These are phyloP conservation scores for Solea senegalensis DNA, from an alignment of 2,113 vertebrate species.

Conservation along the genomic window DNA sequence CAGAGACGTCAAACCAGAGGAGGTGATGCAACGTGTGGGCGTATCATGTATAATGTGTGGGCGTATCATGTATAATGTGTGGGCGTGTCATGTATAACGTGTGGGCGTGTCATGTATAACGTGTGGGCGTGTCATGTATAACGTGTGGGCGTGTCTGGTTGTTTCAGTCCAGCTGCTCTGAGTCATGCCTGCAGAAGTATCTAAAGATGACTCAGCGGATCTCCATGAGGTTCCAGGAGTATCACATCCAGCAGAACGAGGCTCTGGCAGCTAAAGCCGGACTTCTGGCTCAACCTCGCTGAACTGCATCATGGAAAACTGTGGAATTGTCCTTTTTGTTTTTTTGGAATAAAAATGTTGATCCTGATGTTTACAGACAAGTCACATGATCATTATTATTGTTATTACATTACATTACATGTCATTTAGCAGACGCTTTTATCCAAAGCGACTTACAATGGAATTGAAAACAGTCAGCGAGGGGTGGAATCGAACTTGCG, in stretches of 20 bases:
- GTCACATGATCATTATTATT: no score
- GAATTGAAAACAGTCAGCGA: no score
- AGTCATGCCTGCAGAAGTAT: slow-evolving; percentile 97
- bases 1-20: slow-evolving; percentile 92
- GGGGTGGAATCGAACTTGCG: no score
- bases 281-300: slow-evolving; percentile 88
- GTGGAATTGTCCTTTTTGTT: neutral
- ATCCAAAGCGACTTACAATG: no score
- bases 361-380: neutral
- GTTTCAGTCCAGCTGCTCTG: slow-evolving; percentile 89
- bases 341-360: neutral
- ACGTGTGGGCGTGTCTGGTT: neutral
- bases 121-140: neutral
- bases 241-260: slow-evolving; percentile 99
- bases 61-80: no score
- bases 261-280: slow-evolving; percentile 96
- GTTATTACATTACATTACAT: no score
- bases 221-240: slow-evolving; percentile 99
- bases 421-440: no score
- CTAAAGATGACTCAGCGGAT: slow-evolving; percentile 99
- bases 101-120: no score
- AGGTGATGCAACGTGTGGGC: slow-evolving; percentile 77
- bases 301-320: slow-evolving; percentile 33
- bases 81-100: no score
- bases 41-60: no score